phyloP scores from a whole-genome alignment of 2,797 vertebrate species.

The Ctenopoma kingsleyae region DNA sequence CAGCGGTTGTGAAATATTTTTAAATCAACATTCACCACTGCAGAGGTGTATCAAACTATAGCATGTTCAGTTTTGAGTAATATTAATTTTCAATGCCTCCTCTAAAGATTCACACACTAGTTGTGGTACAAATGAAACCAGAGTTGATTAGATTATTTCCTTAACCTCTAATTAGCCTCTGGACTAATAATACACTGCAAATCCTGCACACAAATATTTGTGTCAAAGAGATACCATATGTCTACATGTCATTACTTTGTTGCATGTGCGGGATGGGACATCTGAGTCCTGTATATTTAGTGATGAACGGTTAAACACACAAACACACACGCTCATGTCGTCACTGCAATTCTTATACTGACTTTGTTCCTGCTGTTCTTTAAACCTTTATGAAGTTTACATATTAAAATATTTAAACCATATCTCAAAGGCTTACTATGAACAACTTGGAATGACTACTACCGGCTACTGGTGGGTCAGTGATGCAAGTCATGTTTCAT shows the following conservation, averaged over 20 bases:
- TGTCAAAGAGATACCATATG: slow-evolving; percentile 38
- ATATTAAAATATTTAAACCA: neutral
- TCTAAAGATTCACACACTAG: slow-evolving; percentile 11
- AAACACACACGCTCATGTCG: neutral
- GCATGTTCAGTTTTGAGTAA: slow-evolving; percentile 10
- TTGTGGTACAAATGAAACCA: slow-evolving; percentile 28
- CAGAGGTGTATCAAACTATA: neutral
- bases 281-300: slow-evolving; percentile 57
- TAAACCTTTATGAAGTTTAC: neutral
- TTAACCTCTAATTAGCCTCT: slow-evolving; percentile 48
- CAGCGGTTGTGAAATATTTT: slow-evolving; percentile 17
- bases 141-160: slow-evolving; percentile 53
- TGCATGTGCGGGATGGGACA: slow-evolving; percentile 7
- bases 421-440: neutral
- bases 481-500: slow-evolving; percentile 21
- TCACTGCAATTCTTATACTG: no score
- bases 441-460: neutral
- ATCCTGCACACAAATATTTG: slow-evolving; percentile 29
- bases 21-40: slow-evolving; percentile 13
- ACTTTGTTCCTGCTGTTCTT: neutral
- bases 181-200: slow-evolving; percentile 62
- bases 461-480: neutral
- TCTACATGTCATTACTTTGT: slow-evolving; percentile 16
- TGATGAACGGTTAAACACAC: slow-evolving; percentile 26
- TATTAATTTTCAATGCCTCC: slow-evolving; percentile 11